These are phyloP conservation scores for Bergia puertoricense DNA, from an alignment of 92 coral and sea anemone genomes.

Conservation along the genomic window DNA sequence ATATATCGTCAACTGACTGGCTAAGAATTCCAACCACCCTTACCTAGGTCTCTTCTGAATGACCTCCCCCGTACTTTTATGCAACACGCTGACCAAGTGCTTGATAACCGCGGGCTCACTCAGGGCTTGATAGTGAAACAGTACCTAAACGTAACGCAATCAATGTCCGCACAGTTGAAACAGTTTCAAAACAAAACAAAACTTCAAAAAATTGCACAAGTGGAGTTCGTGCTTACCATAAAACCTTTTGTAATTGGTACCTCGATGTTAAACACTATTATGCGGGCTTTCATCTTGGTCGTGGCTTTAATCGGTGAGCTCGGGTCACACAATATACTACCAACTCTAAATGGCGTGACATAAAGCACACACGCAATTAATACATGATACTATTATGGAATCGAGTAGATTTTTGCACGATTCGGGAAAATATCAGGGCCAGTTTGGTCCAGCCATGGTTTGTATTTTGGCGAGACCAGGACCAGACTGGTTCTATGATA, in stretches of 20 bases:
- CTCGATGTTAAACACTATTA: constrained; percentile 86
- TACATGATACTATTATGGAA: too few relatives aligned
- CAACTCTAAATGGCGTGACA: constrained; percentile 62
- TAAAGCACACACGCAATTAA: neutral
- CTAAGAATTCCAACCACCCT: neutral
- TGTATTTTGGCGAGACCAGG: too few relatives aligned
- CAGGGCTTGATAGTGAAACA: constrained; percentile 93
- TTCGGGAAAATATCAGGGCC: too few relatives aligned
- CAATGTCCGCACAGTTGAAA: neutral
- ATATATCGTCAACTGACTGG: too few relatives aligned
- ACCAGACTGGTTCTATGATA: neutral
- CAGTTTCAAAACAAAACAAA: neutral
- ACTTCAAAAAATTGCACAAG: neutral
- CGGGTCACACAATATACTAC: constrained; percentile 91
- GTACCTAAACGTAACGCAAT: constrained; percentile 58
- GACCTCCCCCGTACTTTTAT: constrained; percentile 96
- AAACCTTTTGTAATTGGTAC: constrained; percentile 97
- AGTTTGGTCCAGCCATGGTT: too few relatives aligned
- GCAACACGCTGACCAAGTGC: constrained; percentile 78
- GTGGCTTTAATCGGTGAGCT: constrained; percentile 74
- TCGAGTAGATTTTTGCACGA: too few relatives aligned
- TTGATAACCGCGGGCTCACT: constrained; percentile 94
- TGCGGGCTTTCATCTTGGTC: constrained; percentile 80
- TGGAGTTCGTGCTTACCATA: constrained; percentile 64
- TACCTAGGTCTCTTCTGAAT: constrained; percentile 92